Percentiles rank a stretch among this genome's conserved stretches.
Evolutionary conservation across 2,797 vertebrate species (phyloP).

Genomic region (Toxotes lorentzi): DNA sequence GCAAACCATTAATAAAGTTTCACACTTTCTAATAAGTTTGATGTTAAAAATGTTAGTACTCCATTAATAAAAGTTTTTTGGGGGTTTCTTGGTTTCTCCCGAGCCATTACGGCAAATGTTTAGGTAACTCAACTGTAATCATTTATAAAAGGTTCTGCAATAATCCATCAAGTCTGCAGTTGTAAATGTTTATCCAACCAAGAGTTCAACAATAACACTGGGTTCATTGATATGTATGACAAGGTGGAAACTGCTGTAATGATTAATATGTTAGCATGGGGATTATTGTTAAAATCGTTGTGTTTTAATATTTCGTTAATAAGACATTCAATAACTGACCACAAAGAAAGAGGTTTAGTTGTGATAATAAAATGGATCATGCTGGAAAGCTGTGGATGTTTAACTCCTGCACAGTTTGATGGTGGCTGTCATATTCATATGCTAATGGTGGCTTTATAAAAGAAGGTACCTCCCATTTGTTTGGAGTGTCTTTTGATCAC

Average conservation of each 20-base stretch:
- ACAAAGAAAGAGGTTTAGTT: background rate
- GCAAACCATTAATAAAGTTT: background rate
- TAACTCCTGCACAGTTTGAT: background rate
- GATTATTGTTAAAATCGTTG: background rate
- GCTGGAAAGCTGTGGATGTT: background rate
- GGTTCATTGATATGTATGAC: background rate
- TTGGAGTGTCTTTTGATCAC: constrained; percentile 13
- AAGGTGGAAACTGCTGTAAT: background rate
- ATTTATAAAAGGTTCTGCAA: background rate
- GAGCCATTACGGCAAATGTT: background rate
- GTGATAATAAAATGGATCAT: background rate
- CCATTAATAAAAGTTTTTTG: background rate
- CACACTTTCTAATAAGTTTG: background rate
- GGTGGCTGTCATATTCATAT: background rate
- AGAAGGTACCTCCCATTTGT: background rate
- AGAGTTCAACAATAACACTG: background rate
- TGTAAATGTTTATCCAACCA: background rate
- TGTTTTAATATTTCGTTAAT: background rate
- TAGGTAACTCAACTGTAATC: background rate
- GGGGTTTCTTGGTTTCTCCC: background rate
- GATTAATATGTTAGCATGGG: background rate
- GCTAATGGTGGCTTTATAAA: background rate
- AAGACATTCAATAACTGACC: background rate
- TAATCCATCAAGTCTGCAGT: background rate
- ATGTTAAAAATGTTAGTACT: too few species aligned